These are phyloP conservation scores for Drosophila orena DNA, from an alignment of 1,140 invertebrate species.

Conservation along the genomic window DNA sequence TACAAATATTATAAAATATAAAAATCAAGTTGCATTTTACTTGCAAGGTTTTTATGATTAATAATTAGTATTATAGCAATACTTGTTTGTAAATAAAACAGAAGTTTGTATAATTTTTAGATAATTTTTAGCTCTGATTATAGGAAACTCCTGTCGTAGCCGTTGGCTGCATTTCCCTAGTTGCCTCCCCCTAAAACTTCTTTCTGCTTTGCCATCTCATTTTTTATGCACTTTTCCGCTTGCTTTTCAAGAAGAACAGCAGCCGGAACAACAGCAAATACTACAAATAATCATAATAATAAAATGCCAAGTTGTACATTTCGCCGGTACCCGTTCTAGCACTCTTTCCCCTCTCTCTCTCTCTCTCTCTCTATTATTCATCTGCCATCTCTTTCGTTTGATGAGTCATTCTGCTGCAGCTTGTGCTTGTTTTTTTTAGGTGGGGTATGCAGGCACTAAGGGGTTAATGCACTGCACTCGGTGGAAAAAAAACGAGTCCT, in stretches of 20 bases:
- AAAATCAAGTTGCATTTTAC: no score
- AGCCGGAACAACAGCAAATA: slow-evolving; percentile 66
- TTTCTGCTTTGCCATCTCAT: slow-evolving; percentile 4
- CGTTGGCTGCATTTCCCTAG: slow-evolving; percentile 36
- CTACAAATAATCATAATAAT: slow-evolving; percentile 83
- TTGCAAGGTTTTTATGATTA: no score
- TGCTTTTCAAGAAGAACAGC: slow-evolving; percentile 72
- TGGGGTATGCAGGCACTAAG: slow-evolving; percentile 47
- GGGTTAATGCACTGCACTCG: slow-evolving; percentile 76
- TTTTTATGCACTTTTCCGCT: slow-evolving; percentile 81
- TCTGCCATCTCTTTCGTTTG: slow-evolving; percentile 42
- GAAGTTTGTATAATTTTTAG: no score
- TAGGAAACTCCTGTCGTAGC: slow-evolving; percentile 17
- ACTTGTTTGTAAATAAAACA: no score
- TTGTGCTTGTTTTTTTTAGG: slow-evolving; percentile 23
- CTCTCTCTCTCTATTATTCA: slow-evolving; percentile 6
- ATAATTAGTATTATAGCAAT: no score
- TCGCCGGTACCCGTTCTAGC: slow-evolving; percentile 44
- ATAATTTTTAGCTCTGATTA: background rate
- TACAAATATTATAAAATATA: no score
- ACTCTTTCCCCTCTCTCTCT: slow-evolving; percentile 21
- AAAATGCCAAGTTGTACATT: slow-evolving; percentile 82
- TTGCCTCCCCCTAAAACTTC: background rate
- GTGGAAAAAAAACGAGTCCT: slow-evolving; percentile 36
- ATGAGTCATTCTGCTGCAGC: slow-evolving; percentile 74